Base-by-base conservation (phyloP, 2,888 invertebrate species). In the Galeruca laticollis region DNA sequence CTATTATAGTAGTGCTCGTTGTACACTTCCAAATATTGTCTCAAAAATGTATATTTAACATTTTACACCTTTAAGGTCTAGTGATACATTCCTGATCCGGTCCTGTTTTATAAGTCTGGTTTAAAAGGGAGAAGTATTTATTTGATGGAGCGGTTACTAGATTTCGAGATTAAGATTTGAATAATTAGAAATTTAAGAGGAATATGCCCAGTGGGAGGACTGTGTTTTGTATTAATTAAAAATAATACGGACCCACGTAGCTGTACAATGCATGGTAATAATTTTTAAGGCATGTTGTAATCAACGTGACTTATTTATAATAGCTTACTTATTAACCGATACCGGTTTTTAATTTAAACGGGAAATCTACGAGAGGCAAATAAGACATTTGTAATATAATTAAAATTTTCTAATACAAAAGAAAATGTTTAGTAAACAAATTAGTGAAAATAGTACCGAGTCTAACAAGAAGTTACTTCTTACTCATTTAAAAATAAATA, bases 131-230 rank as follows among this genome's bases (percentile, higher is more conserved):
- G 67, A 52, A 56, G 66, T 73, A 70, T 69, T 73, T 73, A 69
- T 70, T 64, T 51, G 69, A 64, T 21, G 40, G 63, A 26, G 37
- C 37, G 69, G 60, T 64, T 51, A 37, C 60, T 67, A 70, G 70
- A 70, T 70, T 40, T 31, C 15, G 18, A 70, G 70, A 70, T 70
- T 70, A 67, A 60, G 67, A 70, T 60, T 70, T 67, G 67, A 74
- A 74, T 74, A 74, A 74, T 74, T 74, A 72, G 68, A 72, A 82
- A 82, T 82, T 82, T 81, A 79, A 81, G 57, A 57, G 57, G 47
- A 65, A 26, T 54, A 54, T 26, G 54, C 54, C 26, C 54, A 54
- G 54, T 54, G 54, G 54, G 54, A 54, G 54, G 54, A 54, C 54
- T 54, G 18, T 54, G 54, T 54, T 54, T 31, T 26, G 54, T 54